Conservation (phyloP, 1,140 invertebrate genomes). For the Saccostrea echinata region DNA sequence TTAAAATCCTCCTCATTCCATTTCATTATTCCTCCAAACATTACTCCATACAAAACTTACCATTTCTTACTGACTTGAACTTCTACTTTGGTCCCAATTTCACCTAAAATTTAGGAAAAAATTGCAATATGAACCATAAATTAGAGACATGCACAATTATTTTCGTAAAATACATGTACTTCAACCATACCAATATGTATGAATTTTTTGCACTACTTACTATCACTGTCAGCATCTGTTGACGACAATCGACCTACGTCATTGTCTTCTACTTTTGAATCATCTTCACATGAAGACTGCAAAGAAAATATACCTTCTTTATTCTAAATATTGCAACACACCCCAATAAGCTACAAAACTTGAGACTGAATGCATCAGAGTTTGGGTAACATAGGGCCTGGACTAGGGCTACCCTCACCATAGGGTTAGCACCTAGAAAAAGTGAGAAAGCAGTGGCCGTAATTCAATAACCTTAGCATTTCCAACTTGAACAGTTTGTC, state of each 20-base stretch:
- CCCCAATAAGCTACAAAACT: no score
- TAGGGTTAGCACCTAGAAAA: no score
- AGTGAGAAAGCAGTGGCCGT: no score
- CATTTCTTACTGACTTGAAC: slow-evolving; percentile 70
- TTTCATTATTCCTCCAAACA: background rate
- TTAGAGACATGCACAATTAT: no score
- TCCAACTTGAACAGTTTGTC: no score
- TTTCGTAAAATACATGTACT: no score
- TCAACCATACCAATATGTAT: no score
- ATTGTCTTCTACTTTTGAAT: slow-evolving; percentile 54
- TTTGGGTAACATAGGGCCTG: no score
- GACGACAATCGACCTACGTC: slow-evolving; percentile 49
- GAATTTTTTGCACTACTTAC: slow-evolving; percentile 51
- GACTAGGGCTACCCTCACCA: no score
- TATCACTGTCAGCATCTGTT: slow-evolving; percentile 66
- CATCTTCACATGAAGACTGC: slow-evolving; percentile 54
- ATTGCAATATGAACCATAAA: background rate
- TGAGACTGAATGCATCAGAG: no score
- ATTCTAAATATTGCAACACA: no score
- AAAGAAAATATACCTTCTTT: background rate
- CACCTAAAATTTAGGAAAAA: slow-evolving; percentile 61
- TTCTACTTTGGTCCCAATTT: slow-evolving; percentile 69
- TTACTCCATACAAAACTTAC: slow-evolving; percentile 59
- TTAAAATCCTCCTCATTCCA: background rate
- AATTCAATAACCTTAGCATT: no score